Conservation (phyloP, 2,113 vertebrate species). For the Myodes glareolus region DNA sequence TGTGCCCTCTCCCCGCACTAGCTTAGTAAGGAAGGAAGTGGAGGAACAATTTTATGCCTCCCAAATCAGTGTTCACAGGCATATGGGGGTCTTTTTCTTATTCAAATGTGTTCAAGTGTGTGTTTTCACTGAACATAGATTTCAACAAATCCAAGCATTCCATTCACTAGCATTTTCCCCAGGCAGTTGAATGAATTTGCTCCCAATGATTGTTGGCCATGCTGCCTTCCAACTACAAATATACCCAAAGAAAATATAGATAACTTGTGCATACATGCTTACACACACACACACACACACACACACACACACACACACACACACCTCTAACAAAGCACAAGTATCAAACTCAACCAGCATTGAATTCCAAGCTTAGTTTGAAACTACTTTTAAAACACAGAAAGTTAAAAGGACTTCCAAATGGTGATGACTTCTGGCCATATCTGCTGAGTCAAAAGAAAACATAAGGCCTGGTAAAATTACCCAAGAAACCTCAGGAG, state of each 20-base stretch:
- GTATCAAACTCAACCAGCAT: constrained; percentile 27
- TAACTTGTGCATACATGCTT: not conserved
- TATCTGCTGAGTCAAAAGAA: not conserved
- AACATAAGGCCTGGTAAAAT: constrained; percentile 38
- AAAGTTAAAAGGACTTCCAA: constrained; percentile 20
- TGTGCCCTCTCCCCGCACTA: not conserved
- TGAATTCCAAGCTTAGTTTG: constrained; percentile 45
- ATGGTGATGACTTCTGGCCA: not conserved
- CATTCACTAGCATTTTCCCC: not conserved
- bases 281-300: not conserved
- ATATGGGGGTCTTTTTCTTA: constrained; percentile 29
- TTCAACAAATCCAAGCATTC: not conserved
- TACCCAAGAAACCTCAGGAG: not conserved
- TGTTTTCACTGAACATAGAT: constrained; percentile 43
- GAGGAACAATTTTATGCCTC: constrained; percentile 38
- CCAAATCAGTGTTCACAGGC: constrained; percentile 11
- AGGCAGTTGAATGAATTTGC: constrained; percentile 28
- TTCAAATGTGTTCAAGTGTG: constrained; percentile 25
- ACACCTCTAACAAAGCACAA: not conserved
- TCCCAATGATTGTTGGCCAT: not conserved
- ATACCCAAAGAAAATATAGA: constrained; percentile 5
- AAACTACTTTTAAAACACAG: constrained; percentile 39
- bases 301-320: not conserved
- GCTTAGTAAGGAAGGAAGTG: constrained; percentile 9
- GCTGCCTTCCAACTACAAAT: not conserved